Conservation (phyloP, 2,888 invertebrate species). For the Habrosyne pyritoides region DNA sequence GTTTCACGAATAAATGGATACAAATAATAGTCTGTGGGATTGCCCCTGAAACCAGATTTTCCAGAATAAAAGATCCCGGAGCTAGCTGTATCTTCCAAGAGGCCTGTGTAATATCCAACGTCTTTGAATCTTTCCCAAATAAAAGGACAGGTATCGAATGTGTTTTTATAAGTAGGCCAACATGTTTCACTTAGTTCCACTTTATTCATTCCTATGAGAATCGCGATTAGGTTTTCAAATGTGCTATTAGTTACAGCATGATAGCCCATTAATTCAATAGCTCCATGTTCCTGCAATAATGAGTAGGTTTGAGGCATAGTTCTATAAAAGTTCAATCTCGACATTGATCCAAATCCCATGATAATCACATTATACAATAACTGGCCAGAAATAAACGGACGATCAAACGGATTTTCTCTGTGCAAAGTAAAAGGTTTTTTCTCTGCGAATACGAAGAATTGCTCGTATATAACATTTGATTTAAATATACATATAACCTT, state of each 20-base stretch:
- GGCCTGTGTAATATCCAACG: conserved; percentile 88
- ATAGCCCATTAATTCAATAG: conserved; percentile 91
- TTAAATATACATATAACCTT: conserved; percentile 83
- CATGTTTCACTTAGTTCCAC: conserved; percentile 84
- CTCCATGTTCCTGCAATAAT: conserved; percentile 81
- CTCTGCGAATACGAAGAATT: conserved; percentile 86
- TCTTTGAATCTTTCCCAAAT: conserved; percentile 91
- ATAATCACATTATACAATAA: conserved; percentile 89
- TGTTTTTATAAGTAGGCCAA: conserved; percentile 72
- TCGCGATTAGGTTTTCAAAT: conserved; percentile 91
- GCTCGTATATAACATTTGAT: conserved; percentile 80
- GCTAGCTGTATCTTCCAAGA: conserved; percentile 89
- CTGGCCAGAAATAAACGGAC: neutral
- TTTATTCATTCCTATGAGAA: conserved; percentile 86
- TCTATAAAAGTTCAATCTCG: conserved; percentile 90
- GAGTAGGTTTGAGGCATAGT: conserved; percentile 88
- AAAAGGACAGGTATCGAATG: conserved; percentile 89
- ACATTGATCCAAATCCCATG: conserved; percentile 91
- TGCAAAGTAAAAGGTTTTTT: conserved; percentile 43
- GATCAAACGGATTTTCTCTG: conserved; percentile 20
- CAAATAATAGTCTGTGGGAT: conserved; percentile 92
- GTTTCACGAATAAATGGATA: conserved; percentile 87
- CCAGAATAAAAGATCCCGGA: conserved; percentile 26
- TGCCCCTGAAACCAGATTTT: conserved; percentile 76
- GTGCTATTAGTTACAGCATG: conserved; percentile 95